Evolutionary conservation across 2,113 vertebrate genomes (phyloP).

Genomic region (Sakesphorus luctuosus): DNA sequence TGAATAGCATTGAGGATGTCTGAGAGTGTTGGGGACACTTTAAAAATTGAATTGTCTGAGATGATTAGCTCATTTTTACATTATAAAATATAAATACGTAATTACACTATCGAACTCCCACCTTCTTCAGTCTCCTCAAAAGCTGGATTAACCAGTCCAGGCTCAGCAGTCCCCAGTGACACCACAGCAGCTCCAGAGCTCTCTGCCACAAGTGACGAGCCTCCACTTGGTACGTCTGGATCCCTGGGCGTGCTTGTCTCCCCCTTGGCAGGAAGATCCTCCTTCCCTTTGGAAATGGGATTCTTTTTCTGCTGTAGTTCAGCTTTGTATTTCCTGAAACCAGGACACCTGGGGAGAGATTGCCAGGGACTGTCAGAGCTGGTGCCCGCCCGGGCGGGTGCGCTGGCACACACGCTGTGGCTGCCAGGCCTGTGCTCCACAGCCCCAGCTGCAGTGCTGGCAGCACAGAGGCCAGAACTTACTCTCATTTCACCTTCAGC

Average conservation of each 20-base stretch:
- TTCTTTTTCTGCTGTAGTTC: conserved; percentile 82
- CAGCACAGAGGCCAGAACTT: not conserved
- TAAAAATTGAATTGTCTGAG: not conserved
- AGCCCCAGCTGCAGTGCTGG: not conserved
- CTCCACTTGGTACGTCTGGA: not conserved
- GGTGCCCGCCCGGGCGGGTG: not conserved
- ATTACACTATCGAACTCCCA: conserved; percentile 36
- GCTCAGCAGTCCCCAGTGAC: conserved; percentile 74
- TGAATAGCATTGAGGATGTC: not conserved
- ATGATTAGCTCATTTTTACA: not conserved
- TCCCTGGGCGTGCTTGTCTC: conserved; percentile 51
- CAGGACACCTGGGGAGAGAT: conserved; percentile 80
- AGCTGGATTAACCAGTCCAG: conserved; percentile 88
- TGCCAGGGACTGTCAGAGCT: not conserved
- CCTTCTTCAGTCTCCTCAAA: conserved; percentile 91
- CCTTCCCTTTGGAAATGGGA: conserved; percentile 79
- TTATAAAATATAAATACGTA: not conserved
- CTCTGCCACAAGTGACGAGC: conserved; percentile 37
- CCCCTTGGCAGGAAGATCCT: conserved; percentile 72
- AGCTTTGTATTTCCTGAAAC: conserved; percentile 82
- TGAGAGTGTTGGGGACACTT: not conserved
- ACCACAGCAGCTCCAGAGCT: conserved; percentile 62
- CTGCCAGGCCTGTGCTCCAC: not conserved
- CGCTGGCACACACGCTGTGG: not conserved
- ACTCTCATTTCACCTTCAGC: not conserved